These are phyloP conservation scores for Agrochola lychnidis DNA, from an alignment of 2,888 invertebrate genomes.

Conservation along the genomic window DNA sequence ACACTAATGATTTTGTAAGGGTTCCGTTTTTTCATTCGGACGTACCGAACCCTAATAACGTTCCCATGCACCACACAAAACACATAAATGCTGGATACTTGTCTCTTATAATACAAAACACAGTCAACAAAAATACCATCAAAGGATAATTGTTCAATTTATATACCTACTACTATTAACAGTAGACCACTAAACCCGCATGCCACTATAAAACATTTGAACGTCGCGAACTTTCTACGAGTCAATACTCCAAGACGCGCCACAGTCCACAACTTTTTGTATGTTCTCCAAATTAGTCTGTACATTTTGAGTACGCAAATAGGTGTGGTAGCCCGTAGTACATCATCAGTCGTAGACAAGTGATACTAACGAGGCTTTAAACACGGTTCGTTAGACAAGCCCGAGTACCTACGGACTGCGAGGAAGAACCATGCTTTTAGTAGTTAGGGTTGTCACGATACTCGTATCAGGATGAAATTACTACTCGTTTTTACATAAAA, in stretches of 20 bases:
- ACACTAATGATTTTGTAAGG: too few relatives aligned
- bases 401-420: slow-evolving; percentile 60
- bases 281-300: slow-evolving; percentile 42
- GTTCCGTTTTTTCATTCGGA: too few relatives aligned
- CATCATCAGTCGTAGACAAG: slow-evolving; percentile 75
- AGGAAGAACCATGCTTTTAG: slow-evolving; percentile 37
- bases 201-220: slow-evolving; percentile 48
- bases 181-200: slow-evolving; percentile 48
- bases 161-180: slow-evolving; percentile 1
- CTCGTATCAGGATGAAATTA: background rate
- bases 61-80: background rate
- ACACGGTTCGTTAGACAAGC: slow-evolving; percentile 76
- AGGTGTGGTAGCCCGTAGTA: slow-evolving; percentile 52
- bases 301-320: slow-evolving; percentile 45
- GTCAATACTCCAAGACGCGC: slow-evolving; percentile 44
- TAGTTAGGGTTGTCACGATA: slow-evolving; percentile 49
- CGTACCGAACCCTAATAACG: too few relatives aligned
- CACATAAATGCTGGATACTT: background rate
- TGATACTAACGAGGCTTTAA: slow-evolving; percentile 79
- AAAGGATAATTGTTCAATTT: slow-evolving; percentile 4
- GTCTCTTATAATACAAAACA: background rate
- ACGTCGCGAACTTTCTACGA: slow-evolving; percentile 21
- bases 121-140: slow-evolving; percentile 5
- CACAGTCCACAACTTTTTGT: slow-evolving; percentile 50
- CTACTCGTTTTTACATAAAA: background rate